Percentiles rank a stretch among this genome's conserved stretches.
These are phyloP conservation scores for Stegodyphus dumicola DNA, from an alignment of 1,140 invertebrate genomes.

Conservation along the genomic window DNA sequence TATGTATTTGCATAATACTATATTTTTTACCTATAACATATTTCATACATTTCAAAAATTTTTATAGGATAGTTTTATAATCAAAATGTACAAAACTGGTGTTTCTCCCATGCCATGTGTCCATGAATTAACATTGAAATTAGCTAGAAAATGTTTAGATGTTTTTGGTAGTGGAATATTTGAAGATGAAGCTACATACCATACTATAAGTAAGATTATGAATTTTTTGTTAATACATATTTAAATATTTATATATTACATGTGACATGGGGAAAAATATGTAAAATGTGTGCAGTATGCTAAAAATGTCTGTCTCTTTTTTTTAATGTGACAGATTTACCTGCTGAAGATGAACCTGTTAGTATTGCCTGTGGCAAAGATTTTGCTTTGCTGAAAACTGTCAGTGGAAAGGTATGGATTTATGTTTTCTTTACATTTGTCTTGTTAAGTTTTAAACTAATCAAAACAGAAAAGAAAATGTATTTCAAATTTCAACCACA, in stretches of 20 bases:
- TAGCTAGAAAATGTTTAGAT: slow-evolving; percentile 83
- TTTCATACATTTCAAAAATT: background rate
- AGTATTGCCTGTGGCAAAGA: slow-evolving; percentile 82
- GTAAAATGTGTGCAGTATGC: too few relatives aligned
- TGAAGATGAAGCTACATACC: slow-evolving; percentile 74
- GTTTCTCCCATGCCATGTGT: slow-evolving; percentile 70
- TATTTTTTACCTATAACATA: background rate
- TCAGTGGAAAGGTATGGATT: slow-evolving; percentile 77
- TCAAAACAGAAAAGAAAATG: too few relatives aligned
- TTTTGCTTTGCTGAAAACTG: slow-evolving; percentile 82
- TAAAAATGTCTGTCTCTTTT: background rate
- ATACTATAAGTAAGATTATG: slow-evolving; percentile 65
- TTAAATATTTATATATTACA: background rate
- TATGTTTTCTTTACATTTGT: too few relatives aligned
- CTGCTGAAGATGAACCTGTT: slow-evolving; percentile 76
- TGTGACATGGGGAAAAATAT: background rate
- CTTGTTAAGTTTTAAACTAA: too few relatives aligned
- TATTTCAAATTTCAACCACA: too few relatives aligned
- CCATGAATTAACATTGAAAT: slow-evolving; percentile 80
- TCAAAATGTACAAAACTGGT: slow-evolving; percentile 81
- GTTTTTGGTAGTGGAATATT: slow-evolving; percentile 79
- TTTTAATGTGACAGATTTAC: slow-evolving; percentile 66
- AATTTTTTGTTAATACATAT: background rate
- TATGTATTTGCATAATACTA: too few relatives aligned
- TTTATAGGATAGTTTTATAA: slow-evolving; percentile 82